These are phyloP conservation scores for Hoplias malabaricus DNA, from an alignment of 2,113 vertebrate genomes.

Conservation along the genomic window DNA sequence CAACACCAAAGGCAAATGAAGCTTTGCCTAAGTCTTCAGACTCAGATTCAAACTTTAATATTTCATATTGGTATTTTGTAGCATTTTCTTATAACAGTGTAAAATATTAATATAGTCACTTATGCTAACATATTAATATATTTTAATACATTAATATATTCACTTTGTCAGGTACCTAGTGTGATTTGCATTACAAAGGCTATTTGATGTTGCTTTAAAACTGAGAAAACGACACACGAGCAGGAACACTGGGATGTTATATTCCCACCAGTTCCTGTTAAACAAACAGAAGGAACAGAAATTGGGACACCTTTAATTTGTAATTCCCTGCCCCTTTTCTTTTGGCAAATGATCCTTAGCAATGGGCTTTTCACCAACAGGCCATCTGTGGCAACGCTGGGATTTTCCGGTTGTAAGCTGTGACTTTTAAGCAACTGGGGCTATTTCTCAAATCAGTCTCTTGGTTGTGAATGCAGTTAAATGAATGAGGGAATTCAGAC, in stretches of 20 bases:
- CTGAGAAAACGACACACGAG: not conserved
- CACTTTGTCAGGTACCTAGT: too few relatives aligned
- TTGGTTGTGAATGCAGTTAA: too few relatives aligned
- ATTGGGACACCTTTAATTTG: constrained; percentile 35
- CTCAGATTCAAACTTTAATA: too few relatives aligned
- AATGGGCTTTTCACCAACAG: constrained; percentile 46
- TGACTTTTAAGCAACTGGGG: constrained; percentile 16
- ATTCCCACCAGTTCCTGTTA: not conserved
- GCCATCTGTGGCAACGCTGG: constrained; percentile 50
- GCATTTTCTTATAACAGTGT: too few relatives aligned
- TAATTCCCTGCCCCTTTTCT: constrained; percentile 11
- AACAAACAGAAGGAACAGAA: not conserved
- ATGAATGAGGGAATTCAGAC: too few relatives aligned
- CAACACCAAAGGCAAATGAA: too few relatives aligned
- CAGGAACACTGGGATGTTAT: not conserved
- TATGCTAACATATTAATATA: too few relatives aligned
- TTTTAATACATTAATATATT: too few relatives aligned
- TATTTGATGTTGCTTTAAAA: not conserved
- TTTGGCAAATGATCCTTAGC: constrained; percentile 50
- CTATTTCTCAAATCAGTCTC: not conserved
- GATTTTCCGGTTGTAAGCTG: constrained; percentile 28
- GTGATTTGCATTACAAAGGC: too few relatives aligned
- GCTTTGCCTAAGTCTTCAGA: too few relatives aligned
- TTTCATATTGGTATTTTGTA: too few relatives aligned
- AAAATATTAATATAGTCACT: too few relatives aligned